phyloP scores from a whole-genome alignment of 2,888 invertebrate species.

The Oscheius sp. region DNA sequence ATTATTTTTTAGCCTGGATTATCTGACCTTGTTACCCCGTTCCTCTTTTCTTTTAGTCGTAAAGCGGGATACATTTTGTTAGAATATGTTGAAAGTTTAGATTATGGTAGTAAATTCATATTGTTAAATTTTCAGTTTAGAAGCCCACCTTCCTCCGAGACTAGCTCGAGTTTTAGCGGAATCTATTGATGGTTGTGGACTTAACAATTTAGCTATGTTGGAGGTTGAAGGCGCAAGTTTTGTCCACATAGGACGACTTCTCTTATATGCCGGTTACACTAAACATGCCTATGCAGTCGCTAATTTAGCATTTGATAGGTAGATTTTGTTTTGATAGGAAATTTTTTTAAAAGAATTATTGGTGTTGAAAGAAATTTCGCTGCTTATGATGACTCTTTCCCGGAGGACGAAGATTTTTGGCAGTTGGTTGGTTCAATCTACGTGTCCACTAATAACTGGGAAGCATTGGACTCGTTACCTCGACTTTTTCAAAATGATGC shows the following conservation, averaged over 20 bases:
- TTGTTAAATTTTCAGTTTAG: too few relatives aligned
- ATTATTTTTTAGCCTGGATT: neutral
- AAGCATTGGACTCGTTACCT: conserved; percentile 23
- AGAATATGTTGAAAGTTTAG: neutral
- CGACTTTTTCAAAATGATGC: neutral
- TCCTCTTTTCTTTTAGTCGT: neutral
- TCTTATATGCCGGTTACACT: neutral
- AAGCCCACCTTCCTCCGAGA: too few relatives aligned
- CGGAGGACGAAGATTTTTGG: neutral
- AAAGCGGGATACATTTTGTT: neutral
- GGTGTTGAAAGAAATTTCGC: conserved; percentile 1
- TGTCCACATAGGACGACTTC: neutral
- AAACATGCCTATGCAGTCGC: conserved; percentile 38
- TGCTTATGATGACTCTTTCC: neutral
- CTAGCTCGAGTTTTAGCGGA: conserved; percentile 23
- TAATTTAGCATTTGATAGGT: conserved; percentile 43
- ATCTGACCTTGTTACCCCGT: neutral
- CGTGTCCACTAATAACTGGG: conserved; percentile 1
- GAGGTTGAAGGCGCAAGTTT: neutral
- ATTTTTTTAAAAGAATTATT: conserved; percentile 3
- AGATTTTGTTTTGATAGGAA: neutral
- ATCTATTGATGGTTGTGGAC: conserved; percentile 21
- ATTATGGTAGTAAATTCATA: neutral
- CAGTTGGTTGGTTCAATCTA: conserved; percentile 12
- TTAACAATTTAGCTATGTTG: neutral